Evolutionary conservation across 2,888 invertebrate species (phyloP).

Genomic region (Ornithoptera priamus): DNA sequence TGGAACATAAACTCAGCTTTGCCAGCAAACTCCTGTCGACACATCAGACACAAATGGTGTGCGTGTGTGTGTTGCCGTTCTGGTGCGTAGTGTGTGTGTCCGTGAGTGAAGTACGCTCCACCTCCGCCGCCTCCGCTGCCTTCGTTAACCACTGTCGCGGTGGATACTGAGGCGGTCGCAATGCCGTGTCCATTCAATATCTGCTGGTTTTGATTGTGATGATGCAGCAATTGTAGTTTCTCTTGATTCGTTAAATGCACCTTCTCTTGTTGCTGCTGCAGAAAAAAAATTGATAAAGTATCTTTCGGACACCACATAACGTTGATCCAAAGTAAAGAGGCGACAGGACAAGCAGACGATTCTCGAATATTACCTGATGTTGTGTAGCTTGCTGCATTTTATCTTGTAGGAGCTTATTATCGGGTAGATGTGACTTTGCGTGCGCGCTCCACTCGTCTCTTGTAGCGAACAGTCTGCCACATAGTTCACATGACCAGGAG

Average conservation of each 20-base stretch:
- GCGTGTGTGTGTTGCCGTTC: slow-evolving; percentile 73
- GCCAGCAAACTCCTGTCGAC: slow-evolving; percentile 83
- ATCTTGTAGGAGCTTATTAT: slow-evolving; percentile 70
- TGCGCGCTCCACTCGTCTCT: slow-evolving; percentile 89
- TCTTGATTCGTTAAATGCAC: slow-evolving; percentile 74
- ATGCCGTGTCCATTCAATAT: slow-evolving; percentile 72
- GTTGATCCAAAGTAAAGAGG: too few relatives aligned
- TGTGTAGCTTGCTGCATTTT: slow-evolving; percentile 73
- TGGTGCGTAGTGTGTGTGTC: slow-evolving; percentile 71
- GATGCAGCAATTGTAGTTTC: slow-evolving; percentile 70
- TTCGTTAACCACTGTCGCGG: slow-evolving; percentile 71
- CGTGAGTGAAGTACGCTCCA: slow-evolving; percentile 71
- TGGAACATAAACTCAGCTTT: slow-evolving; percentile 86
- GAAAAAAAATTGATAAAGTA: slow-evolving; percentile 25
- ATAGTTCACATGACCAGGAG: slow-evolving; percentile 88
- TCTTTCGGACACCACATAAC: not conserved
- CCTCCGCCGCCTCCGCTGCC: slow-evolving; percentile 48
- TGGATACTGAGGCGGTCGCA: slow-evolving; percentile 68
- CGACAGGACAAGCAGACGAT: too few relatives aligned
- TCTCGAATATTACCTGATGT: slow-evolving; percentile 56
- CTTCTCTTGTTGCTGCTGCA: slow-evolving; percentile 69
- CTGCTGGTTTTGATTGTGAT: slow-evolving; percentile 75
- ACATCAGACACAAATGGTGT: slow-evolving; percentile 82
- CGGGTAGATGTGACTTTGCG: slow-evolving; percentile 85
- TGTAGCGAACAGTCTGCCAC: slow-evolving; percentile 85